These are phyloP conservation scores for Spea bombifrons DNA, from an alignment of 2,113 vertebrate genomes.

Conservation along the genomic window DNA sequence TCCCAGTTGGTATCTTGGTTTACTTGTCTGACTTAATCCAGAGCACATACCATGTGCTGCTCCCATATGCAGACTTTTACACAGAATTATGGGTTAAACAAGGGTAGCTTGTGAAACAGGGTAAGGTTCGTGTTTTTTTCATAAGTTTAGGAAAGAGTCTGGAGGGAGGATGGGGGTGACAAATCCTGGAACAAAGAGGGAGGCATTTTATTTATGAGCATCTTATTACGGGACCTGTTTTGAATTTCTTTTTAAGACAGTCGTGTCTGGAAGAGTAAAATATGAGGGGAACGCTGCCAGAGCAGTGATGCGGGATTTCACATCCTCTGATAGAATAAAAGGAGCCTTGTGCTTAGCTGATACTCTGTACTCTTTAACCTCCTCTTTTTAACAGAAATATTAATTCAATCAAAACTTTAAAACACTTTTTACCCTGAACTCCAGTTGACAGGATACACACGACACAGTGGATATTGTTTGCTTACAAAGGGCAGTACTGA, in stretches of 20 bases:
- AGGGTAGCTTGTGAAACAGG: constrained; percentile 9
- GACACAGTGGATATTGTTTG: constrained; percentile 11
- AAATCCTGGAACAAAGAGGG: constrained; percentile 46
- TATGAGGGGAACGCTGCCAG: constrained; percentile 45
- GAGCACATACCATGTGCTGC: constrained; percentile 8
- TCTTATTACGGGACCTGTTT: constrained; percentile 48
- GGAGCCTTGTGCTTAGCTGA: constrained; percentile 40
- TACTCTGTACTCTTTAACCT: constrained; percentile 31
- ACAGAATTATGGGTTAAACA: constrained; percentile 17
- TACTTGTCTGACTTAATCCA: neutral
- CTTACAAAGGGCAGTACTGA: constrained; percentile 3
- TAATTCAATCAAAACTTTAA: constrained; percentile 18
- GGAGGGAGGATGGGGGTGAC: constrained; percentile 41
- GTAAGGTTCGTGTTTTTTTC: constrained; percentile 19
- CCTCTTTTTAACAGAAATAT: constrained; percentile 34
- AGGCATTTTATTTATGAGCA: constrained; percentile 49
- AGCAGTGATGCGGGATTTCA: constrained; percentile 43
- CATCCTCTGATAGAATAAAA: constrained; percentile 45
- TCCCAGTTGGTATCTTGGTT: too few species aligned
- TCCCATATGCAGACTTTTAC: constrained; percentile 31
- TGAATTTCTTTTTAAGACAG: constrained; percentile 49
- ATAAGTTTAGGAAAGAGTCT: constrained; percentile 21
- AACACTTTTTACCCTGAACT: constrained; percentile 22
- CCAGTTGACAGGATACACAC: constrained; percentile 12
- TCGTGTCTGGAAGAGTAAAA: constrained; percentile 49